Evolutionary conservation across 2,888 invertebrate species (phyloP).

Genomic region (Conistra vaccinii): DNA sequence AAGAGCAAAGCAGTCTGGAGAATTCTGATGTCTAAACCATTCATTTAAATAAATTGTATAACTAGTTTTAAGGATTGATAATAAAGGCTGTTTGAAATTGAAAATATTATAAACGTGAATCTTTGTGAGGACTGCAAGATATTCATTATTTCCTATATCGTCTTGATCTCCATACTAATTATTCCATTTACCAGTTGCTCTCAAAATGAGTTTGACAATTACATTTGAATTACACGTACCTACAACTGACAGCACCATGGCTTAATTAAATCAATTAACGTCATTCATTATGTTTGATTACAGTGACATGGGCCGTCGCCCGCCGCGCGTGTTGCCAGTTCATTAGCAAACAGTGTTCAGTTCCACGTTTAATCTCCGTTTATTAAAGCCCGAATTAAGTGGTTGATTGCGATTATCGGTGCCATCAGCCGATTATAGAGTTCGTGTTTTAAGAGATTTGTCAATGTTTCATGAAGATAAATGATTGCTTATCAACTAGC

Average conservation of each 20-base stretch:
- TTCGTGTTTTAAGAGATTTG: background rate
- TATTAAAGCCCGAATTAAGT: conserved; percentile 54
- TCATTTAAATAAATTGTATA: too few relatives aligned
- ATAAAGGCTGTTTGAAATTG: too few relatives aligned
- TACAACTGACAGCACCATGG: conserved; percentile 22
- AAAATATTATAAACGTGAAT: too few relatives aligned
- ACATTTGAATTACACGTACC: conserved; percentile 28
- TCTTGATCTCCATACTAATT: background rate
- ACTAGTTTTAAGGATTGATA: too few relatives aligned
- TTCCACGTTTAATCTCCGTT: conserved; percentile 62
- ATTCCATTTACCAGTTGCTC: background rate
- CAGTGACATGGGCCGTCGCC: conserved; percentile 36
- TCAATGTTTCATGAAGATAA: background rate
- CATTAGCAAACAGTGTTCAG: conserved; percentile 62
- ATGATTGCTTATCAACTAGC: background rate
- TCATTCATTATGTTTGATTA: conserved; percentile 59
- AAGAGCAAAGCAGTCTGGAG: too few relatives aligned
- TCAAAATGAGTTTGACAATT: conserved; percentile 23
- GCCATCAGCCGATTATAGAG: conserved; percentile 21
- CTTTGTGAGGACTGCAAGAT: background rate
- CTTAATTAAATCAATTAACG: conserved; percentile 62
- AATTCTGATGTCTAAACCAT: too few relatives aligned
- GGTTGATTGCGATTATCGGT: conserved; percentile 46
- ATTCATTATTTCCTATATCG: background rate
- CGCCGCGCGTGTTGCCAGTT: conserved; percentile 47